phyloP scores from a whole-genome alignment of 2,888 invertebrate genomes.

The Mesorhabditis spiculigera region DNA sequence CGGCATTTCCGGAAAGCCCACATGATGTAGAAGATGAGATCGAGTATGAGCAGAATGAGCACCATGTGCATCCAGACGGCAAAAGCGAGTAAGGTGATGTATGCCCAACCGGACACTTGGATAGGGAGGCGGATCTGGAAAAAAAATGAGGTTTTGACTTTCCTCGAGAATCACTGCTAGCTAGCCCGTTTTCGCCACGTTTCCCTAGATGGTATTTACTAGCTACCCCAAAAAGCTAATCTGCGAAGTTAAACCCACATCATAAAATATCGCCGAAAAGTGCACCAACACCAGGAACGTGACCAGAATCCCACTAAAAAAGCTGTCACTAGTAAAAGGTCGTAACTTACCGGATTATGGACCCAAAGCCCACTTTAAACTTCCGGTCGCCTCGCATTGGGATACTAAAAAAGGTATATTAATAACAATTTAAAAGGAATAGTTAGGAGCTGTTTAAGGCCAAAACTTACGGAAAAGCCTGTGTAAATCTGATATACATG shows the following conservation, averaged over 20 bases:
- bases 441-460: too few species aligned
- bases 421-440: too few species aligned
- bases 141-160: too few species aligned
- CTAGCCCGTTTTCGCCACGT: too few species aligned
- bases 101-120: background rate
- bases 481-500: background rate
- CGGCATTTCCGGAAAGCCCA: background rate
- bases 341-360: background rate
- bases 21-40: background rate
- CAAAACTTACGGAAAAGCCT: background rate
- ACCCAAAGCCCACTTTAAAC: background rate
- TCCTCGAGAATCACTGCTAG: too few species aligned
- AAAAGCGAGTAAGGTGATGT: background rate
- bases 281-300: background rate
- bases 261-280: background rate
- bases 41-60: background rate
- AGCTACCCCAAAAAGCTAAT: too few species aligned
- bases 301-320: background rate
- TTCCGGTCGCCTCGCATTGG: background rate
- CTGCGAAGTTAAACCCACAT: too few species aligned
- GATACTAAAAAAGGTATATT: too few species aligned
- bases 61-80: background rate
- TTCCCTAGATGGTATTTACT: too few species aligned
- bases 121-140: background rate
- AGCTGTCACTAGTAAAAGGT: too few species aligned